phyloP scores from a whole-genome alignment of 2,888 invertebrate species.

The Stomorhina lunata region DNA sequence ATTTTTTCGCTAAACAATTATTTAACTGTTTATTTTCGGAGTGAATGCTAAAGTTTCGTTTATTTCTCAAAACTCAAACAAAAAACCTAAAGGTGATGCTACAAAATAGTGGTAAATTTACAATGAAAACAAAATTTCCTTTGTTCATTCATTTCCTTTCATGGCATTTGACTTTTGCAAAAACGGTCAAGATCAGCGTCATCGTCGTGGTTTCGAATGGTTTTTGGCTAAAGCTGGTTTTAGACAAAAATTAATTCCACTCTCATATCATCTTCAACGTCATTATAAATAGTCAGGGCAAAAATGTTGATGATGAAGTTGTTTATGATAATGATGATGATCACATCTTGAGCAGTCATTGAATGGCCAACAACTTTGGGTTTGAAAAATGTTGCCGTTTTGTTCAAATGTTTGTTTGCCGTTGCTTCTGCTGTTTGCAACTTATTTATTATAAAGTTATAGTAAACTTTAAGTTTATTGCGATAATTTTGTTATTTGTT shows the following conservation, averaged over 20 bases:
- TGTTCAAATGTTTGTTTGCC: conserved; percentile 22
- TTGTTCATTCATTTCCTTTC: conserved; percentile 40
- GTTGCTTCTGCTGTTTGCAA: conserved; percentile 19
- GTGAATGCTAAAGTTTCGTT: conserved; percentile 2
- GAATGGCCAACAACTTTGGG: not conserved
- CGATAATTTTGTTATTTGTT: conserved; percentile 53
- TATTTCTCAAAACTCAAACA: not conserved
- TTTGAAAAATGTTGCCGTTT: conserved; percentile 23
- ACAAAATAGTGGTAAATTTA: too few species aligned
- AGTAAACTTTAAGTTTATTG: conserved; percentile 53
- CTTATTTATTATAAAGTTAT: conserved; percentile 20
- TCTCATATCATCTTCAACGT: conserved; percentile 6
- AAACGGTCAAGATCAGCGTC: conserved; percentile 61
- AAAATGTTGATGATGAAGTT: too few species aligned
- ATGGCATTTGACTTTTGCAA: conserved; percentile 57
- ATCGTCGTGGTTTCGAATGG: conserved; percentile 26
- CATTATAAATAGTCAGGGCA: conserved; percentile 29
- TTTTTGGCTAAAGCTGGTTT: not conserved
- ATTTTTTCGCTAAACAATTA: conserved; percentile 20
- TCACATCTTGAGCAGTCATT: conserved; percentile 24
- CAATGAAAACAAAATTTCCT: conserved; percentile 33
- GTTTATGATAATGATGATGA: conserved; percentile 7
- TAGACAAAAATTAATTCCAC: not conserved
- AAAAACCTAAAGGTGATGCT: not conserved
- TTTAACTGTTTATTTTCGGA: conserved; percentile 23